Conservation (phyloP, 2,888 invertebrate species). For the Rapana venosa region DNA sequence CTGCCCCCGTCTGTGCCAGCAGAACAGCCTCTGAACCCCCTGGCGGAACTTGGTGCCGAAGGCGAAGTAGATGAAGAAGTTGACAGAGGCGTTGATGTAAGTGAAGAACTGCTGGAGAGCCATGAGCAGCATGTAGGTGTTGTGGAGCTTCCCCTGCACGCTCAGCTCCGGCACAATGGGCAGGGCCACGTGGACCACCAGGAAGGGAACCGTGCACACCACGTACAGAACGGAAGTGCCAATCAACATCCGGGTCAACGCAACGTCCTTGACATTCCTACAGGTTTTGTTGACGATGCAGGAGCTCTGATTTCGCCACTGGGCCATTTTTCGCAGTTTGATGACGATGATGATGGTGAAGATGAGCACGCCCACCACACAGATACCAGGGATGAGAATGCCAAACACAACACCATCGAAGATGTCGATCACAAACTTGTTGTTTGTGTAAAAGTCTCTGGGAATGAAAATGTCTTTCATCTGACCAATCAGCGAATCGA, state of each 20-base stretch:
- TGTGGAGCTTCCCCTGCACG: constrained; percentile 22
- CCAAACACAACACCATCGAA: constrained; percentile 30
- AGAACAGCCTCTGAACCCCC: background rate
- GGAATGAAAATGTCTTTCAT: background rate
- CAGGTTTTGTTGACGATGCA: background rate
- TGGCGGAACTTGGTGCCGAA: constrained; percentile 28
- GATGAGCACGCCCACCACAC: background rate
- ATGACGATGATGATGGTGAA: constrained; percentile 13
- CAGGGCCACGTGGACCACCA: constrained; percentile 17
- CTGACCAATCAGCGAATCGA: background rate
- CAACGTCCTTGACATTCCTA: background rate
- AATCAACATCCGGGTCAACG: constrained; percentile 36
- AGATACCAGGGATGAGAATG: constrained; percentile 14
- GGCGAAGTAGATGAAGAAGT: constrained; percentile 32
- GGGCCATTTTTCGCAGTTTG: constrained; percentile 23
- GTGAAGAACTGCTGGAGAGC: constrained; percentile 28
- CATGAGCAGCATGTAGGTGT: constrained; percentile 29
- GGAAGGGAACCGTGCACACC: constrained; percentile 15
- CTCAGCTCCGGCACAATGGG: constrained; percentile 31
- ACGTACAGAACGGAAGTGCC: constrained; percentile 31
- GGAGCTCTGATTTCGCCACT: constrained; percentile 14
- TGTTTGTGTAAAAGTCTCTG: background rate
- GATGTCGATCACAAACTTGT: constrained; percentile 9
- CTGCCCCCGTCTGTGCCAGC: background rate
- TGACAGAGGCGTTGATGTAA: constrained; percentile 33